Conservation (phyloP, 2,113 vertebrate genomes). For the Seriola dumerili region DNA sequence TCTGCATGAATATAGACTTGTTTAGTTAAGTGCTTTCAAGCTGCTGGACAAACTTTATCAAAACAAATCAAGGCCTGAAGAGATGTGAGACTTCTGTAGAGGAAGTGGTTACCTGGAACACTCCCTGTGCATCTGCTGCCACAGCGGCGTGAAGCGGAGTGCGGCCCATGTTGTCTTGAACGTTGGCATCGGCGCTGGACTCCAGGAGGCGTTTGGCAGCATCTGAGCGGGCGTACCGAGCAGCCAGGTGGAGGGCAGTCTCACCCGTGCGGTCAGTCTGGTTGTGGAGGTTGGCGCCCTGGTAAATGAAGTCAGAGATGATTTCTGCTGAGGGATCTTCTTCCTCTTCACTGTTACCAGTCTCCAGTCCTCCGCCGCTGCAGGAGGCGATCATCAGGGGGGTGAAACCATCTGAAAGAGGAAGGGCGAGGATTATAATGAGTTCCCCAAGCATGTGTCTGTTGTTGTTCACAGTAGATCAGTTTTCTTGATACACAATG, state of each 20-base stretch:
- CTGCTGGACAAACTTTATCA: neutral
- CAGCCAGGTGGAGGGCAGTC: constrained; percentile 95
- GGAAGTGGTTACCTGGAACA: constrained; percentile 91
- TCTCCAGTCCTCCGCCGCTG: constrained; percentile 96
- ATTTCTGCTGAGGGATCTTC: constrained; percentile 94
- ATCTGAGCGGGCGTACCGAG: constrained; percentile 95
- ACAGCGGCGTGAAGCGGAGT: constrained; percentile 95
- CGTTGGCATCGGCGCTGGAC: constrained; percentile 95
- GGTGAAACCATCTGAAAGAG: constrained; percentile 92
- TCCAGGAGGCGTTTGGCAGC: constrained; percentile 97
- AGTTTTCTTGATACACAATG: neutral
- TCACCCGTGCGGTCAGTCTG: constrained; percentile 98
- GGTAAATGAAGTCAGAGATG: constrained; percentile 98
- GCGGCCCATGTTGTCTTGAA: constrained; percentile 98
- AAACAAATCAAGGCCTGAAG: neutral
- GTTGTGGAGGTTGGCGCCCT: constrained; percentile 96
- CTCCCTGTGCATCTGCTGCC: constrained; percentile 95
- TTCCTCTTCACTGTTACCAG: constrained; percentile 94
- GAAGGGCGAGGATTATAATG: neutral
- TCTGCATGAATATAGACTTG: constrained; percentile 80
- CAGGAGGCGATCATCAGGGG: constrained; percentile 99
- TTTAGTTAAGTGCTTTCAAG: constrained; percentile 13
- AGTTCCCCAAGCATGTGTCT: neutral
- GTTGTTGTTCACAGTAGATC: neutral
- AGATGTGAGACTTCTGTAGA: neutral